Percentiles rank a stretch among this genome's conserved stretches.
These are phyloP conservation scores for Sebastes schlegelii DNA, from an alignment of 2,113 vertebrate genomes.

Conservation along the genomic window DNA sequence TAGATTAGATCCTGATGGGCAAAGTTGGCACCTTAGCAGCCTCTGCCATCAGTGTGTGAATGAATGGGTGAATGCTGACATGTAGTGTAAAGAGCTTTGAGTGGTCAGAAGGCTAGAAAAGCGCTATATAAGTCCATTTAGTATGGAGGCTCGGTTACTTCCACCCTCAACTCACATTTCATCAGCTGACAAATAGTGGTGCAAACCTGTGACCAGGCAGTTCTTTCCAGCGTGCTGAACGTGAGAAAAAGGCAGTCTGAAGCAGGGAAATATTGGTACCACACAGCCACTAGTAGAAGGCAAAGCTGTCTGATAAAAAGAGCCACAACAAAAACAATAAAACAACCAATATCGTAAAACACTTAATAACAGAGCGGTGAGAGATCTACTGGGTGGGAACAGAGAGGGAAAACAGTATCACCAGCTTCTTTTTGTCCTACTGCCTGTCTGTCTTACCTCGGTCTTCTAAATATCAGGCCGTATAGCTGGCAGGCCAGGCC, in stretches of 20 bases:
- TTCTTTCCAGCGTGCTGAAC: too few relatives aligned
- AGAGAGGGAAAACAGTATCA: slow-evolving; percentile 17
- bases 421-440: background rate
- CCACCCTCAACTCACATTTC: background rate
- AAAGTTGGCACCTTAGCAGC: too few relatives aligned
- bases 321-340: slow-evolving; percentile 11
- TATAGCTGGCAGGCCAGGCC: slow-evolving; percentile 97
- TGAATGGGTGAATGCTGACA: too few relatives aligned
- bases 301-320: slow-evolving; percentile 1
- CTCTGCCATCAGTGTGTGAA: too few relatives aligned
- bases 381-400: background rate
- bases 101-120: too few relatives aligned
- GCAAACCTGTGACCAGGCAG: too few relatives aligned
- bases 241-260: background rate
- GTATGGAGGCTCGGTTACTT: background rate
- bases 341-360: slow-evolving; percentile 26
- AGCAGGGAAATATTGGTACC: slow-evolving; percentile 33
- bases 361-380: slow-evolving; percentile 14
- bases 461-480: slow-evolving; percentile 92
- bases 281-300: slow-evolving; percentile 8
- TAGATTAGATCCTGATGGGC: too few relatives aligned
- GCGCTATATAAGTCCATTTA: too few relatives aligned
- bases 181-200: background rate
- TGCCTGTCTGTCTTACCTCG: slow-evolving; percentile 86
- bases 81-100: too few relatives aligned